phyloP scores from a whole-genome alignment of 2,888 invertebrate genomes.

The Mactromeris polynyma region DNA sequence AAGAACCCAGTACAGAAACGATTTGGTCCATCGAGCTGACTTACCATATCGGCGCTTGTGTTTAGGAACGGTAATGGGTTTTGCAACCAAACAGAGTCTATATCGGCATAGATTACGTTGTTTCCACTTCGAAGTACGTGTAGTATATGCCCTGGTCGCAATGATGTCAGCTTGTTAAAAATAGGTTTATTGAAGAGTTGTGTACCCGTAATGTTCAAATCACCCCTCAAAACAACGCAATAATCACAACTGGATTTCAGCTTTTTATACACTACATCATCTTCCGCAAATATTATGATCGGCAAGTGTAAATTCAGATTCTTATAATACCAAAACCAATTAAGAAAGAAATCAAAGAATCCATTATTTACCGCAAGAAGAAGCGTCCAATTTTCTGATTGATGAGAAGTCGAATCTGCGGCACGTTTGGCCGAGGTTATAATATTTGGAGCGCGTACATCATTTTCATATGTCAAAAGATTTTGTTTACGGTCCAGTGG shows the following conservation, averaged over 20 bases:
- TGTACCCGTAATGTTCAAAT: neutral
- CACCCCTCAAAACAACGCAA: neutral
- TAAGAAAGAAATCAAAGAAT: neutral
- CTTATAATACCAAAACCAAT: conserved; percentile 10
- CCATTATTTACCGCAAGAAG: neutral
- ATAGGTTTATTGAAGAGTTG: neutral
- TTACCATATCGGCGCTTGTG: neutral
- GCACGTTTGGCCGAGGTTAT: neutral
- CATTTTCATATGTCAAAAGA: neutral
- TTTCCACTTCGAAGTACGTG: neutral
- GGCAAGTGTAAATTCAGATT: neutral
- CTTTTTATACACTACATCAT: neutral
- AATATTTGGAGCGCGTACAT: neutral
- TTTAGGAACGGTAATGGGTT: neutral
- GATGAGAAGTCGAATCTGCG: neutral
- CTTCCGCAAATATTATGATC: neutral
- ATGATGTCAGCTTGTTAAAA: neutral
- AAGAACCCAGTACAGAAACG: neutral
- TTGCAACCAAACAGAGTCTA: neutral
- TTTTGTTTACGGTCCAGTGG: no score
- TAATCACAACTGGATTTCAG: neutral
- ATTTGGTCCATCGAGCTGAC: neutral
- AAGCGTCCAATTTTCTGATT: neutral
- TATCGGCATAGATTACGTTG: neutral
- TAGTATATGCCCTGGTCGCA: neutral